Evolutionary conservation across 2,113 vertebrate genomes (phyloP).

Genomic region (Pseudonaja textilis): DNA sequence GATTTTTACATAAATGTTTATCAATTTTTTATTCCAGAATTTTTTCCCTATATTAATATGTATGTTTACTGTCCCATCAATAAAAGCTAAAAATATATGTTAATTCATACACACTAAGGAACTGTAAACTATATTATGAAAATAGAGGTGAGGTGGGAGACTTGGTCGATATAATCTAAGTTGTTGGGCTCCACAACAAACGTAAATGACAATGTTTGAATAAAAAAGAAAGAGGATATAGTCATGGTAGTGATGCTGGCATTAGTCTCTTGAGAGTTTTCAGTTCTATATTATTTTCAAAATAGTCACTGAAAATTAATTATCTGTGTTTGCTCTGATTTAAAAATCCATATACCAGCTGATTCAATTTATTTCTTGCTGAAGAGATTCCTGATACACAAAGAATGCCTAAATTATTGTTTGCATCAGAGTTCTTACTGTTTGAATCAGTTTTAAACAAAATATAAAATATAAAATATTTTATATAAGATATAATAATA

Average conservation of each 20-base stretch:
- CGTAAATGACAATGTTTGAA: conserved; percentile 57
- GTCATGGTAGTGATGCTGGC: conserved; percentile 35
- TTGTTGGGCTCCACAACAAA: conserved; percentile 46
- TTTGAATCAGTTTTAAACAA: not conserved
- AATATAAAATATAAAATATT: conserved; percentile 1
- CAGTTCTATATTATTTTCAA: conserved; percentile 25
- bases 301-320: conserved; percentile 4
- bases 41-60: conserved; percentile 24
- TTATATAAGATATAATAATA: no score
- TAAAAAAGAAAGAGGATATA: conserved; percentile 55
- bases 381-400: conserved; percentile 12
- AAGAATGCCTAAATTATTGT: conserved; percentile 24
- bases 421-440: conserved; percentile 26
- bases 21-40: conserved; percentile 20
- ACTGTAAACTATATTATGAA: conserved; percentile 54
- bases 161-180: conserved; percentile 37
- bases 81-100: conserved; percentile 50
- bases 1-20: conserved; percentile 21
- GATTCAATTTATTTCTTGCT: conserved; percentile 14
- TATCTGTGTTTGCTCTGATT: conserved; percentile 20
- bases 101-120: conserved; percentile 57
- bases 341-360: conserved; percentile 7
- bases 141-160: not conserved
- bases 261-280: conserved; percentile 34
- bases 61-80: conserved; percentile 37